Evolutionary conservation across 2,797 vertebrate species (phyloP), one percentile per base, ranked within the genome.

Genomic region (Pseudochirops corinnae): DNA sequence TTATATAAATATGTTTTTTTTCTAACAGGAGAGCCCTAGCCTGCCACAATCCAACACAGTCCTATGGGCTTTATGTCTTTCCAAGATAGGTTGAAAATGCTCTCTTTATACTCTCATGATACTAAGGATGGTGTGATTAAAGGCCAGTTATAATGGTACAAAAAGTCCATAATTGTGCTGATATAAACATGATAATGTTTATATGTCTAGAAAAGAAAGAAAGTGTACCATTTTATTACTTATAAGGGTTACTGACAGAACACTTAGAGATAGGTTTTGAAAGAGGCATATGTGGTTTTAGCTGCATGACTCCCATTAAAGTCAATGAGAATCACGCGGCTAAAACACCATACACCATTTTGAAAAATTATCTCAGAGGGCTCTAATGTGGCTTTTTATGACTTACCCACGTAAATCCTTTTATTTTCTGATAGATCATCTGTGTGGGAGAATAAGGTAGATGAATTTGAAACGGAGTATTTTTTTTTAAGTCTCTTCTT

Each of bases 181-280:
- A 96, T 98, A 98, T 95, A 98, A 98, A 98, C 97, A 98, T 74
- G 3, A 24, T 95, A 96, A 98, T 98, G 97, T 98, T 98, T 98
- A 96, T 98, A 96, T 96, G 82, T 97, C 94, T 98, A 96, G 92
- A 98, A 90, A 91, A 98, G 97, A 98, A 97, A 97, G 96, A 98
- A 97, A 97, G 67, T 97, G 92, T 97, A 93, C 82, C 93, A 94
- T 98, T 98, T 98, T 98, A 98, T 98, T 98, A 96, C 97, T 98
- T 96, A 98, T 56, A 97, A 92, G 1, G 24, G 92, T 96, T 98
- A 98, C 97, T 98, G 98, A 98, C 96, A 98, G 98, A 98, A 98
- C 97, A 98, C 96, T 98, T 97, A 98, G 93, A 96, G 97, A 94
- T 94, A 95, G 39, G 93, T 97, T 98, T 98, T 98, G 94, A 93